These are phyloP conservation scores for Drosophila ananassae DNA, from an alignment of 1,140 invertebrate species.

Conservation along the genomic window DNA sequence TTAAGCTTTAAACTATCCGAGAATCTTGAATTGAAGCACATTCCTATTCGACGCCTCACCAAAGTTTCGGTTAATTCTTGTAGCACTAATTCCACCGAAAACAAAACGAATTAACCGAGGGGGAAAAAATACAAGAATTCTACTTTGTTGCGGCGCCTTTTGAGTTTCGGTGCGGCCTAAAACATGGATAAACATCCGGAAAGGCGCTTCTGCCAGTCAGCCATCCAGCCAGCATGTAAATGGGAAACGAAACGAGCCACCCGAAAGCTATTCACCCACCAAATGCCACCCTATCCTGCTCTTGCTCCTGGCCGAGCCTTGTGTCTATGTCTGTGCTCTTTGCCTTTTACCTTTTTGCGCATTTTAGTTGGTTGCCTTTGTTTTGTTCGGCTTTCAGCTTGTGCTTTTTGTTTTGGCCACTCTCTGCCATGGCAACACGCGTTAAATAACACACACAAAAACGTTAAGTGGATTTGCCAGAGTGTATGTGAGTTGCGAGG, in stretches of 20 bases:
- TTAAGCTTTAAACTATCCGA: conserved; percentile 6
- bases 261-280: conserved; percentile 2
- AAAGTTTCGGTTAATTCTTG: conserved; percentile 61
- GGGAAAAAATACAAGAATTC: conserved; percentile 49
- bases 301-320: background rate
- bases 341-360: conserved; percentile 58
- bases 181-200: conserved; percentile 75
- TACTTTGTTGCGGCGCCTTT: conserved; percentile 75
- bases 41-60: conserved; percentile 27
- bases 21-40: background rate
- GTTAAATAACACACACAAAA: conserved; percentile 72
- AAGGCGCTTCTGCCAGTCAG: conserved; percentile 53
- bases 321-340: conserved; percentile 33
- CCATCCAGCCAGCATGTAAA: conserved; percentile 44
- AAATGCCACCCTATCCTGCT: background rate
- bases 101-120: conserved; percentile 46
- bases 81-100: conserved; percentile 48
- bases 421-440: conserved; percentile 74
- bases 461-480: conserved; percentile 71
- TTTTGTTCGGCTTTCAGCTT: conserved; percentile 51
- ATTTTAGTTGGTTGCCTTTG: conserved; percentile 59
- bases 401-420: conserved; percentile 75
- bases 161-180: conserved; percentile 57
- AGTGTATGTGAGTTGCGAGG: conserved; percentile 3
- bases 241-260: conserved; percentile 34